Percentiles rank a stretch among this genome's conserved stretches.
Evolutionary conservation across 2,888 invertebrate species (phyloP).

Genomic region (Halictus ligatus): DNA sequence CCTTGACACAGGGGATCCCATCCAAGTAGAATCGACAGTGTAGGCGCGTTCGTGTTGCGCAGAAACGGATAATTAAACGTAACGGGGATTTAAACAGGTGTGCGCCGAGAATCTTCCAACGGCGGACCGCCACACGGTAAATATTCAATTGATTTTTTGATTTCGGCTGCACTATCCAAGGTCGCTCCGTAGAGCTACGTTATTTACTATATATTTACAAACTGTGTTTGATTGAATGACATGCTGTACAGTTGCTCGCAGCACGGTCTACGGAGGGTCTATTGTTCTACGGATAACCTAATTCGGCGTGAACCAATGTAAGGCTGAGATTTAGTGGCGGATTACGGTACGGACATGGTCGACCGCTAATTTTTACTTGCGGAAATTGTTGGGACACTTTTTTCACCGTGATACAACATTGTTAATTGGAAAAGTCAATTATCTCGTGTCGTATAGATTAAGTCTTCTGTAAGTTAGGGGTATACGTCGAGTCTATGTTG

Average conservation of each 20-base stretch:
- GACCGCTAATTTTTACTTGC: not conserved
- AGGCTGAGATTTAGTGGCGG: not conserved
- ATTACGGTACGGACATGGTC: not conserved
- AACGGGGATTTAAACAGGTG: slow-evolving; percentile 54
- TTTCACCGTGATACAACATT: not conserved
- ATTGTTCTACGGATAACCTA: not conserved
- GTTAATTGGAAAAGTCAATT: not conserved
- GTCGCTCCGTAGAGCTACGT: not conserved
- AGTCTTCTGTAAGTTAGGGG: not conserved
- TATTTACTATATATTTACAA: not conserved
- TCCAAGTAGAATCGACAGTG: slow-evolving; percentile 14
- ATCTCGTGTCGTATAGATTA: too few relatives aligned
- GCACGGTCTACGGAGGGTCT: not conserved
- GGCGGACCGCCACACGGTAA: slow-evolving; percentile 30
- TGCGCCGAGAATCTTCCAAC: slow-evolving; percentile 31
- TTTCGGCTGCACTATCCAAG: not conserved
- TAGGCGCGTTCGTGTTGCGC: slow-evolving; percentile 51
- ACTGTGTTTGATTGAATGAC: not conserved
- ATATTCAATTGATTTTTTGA: slow-evolving; percentile 1
- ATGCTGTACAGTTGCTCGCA: not conserved
- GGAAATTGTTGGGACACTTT: not conserved
- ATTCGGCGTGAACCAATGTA: not conserved
- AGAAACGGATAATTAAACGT: slow-evolving; percentile 39
- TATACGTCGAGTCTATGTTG: not conserved
- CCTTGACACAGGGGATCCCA: slow-evolving; percentile 12